Percentiles rank a stretch among this genome's conserved stretches.
phyloP scores from a whole-genome alignment of 2,113 vertebrate genomes.

The Eretmochelys imbricata region DNA sequence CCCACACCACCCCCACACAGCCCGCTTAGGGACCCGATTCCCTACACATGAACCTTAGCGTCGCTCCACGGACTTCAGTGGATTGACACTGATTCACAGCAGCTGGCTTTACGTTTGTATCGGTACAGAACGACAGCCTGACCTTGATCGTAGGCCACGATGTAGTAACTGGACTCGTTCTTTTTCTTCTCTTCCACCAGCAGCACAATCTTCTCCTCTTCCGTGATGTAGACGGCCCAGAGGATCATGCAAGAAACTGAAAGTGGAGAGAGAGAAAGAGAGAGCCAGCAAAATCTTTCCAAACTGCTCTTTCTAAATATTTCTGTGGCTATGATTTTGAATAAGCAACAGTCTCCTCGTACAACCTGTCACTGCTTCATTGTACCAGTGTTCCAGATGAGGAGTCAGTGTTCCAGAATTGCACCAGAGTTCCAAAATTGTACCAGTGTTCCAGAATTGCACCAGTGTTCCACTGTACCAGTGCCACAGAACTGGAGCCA shows the following conservation, averaged over 20 bases:
- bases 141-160: conserved; percentile 20
- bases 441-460: not conserved
- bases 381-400: not conserved
- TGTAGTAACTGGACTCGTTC: rapidly evolving
- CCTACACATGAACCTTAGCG: not conserved
- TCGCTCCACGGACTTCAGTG: not conserved
- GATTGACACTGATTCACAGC: not conserved
- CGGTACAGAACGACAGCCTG: not conserved
- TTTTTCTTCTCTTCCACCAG: not conserved
- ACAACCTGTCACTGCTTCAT: not conserved
- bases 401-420: too few relatives aligned
- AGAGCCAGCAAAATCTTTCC: rapidly evolving
- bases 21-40: not conserved
- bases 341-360: not conserved
- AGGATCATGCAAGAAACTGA: not conserved
- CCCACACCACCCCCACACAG: not conserved
- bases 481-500: too few relatives aligned
- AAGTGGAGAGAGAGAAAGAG: not conserved
- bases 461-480: not conserved
- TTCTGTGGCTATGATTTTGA: not conserved
- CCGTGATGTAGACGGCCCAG: not conserved
- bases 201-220: not conserved
- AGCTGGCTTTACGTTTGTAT: not conserved
- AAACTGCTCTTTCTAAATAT: not conserved
- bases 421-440: too few relatives aligned